phyloP scores from a whole-genome alignment of 1,140 invertebrate species.

The Vanessa atalanta region DNA sequence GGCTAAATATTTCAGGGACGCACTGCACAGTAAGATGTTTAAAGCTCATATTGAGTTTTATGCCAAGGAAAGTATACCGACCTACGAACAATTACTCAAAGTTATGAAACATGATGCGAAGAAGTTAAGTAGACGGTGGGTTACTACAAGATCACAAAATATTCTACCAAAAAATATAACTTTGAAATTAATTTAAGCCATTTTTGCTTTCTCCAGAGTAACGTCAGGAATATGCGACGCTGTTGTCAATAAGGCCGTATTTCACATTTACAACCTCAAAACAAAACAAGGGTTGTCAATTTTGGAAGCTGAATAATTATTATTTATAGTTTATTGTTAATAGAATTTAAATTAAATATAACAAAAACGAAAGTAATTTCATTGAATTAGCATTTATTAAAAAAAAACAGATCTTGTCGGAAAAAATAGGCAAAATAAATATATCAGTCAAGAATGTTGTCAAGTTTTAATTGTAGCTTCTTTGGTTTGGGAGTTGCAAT shows the following conservation, averaged over 20 bases:
- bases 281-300: slow-evolving; percentile 54
- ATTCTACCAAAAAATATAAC: too few relatives aligned
- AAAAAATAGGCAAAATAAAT: slow-evolving; percentile 6
- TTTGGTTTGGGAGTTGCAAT: slow-evolving; percentile 66
- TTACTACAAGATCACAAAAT: background rate
- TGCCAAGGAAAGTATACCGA: slow-evolving; percentile 66
- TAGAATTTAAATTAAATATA: background rate
- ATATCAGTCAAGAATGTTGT: slow-evolving; percentile 60
- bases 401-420: background rate
- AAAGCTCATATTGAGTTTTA: slow-evolving; percentile 62
- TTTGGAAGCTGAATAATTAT: slow-evolving; percentile 61
- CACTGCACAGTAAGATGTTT: slow-evolving; percentile 72
- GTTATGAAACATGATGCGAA: slow-evolving; percentile 50
- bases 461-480: slow-evolving; percentile 68
- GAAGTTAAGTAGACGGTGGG: slow-evolving; percentile 63
- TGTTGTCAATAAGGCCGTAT: slow-evolving; percentile 74
- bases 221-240: slow-evolving; percentile 75
- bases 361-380: background rate
- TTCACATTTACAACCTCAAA: slow-evolving; percentile 59
- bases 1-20: slow-evolving; percentile 56
- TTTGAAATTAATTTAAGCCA: too few relatives aligned
- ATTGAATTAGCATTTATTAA: slow-evolving; percentile 9
- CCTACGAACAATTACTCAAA: slow-evolving; percentile 56
- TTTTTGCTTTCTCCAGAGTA: slow-evolving; percentile 50
- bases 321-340: background rate